Evolutionary conservation across 2,113 vertebrate species (phyloP), one percentile per base, ranked within the genome.

Genomic region (Electrona antarctica): DNA sequence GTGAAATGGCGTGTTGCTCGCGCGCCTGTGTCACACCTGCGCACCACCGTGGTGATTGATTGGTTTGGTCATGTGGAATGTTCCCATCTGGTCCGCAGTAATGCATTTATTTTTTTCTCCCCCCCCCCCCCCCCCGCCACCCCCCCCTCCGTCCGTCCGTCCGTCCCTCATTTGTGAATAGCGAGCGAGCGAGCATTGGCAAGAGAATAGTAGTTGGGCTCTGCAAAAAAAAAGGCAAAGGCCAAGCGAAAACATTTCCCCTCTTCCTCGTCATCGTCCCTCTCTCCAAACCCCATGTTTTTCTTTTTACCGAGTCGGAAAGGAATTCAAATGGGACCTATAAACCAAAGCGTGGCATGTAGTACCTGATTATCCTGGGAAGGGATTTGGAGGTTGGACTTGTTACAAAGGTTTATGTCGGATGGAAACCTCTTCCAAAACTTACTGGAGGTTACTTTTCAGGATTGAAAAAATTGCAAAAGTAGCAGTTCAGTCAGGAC

Each of bases 51-150:
- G 95, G 96, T 98, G 98, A 99, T 99, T 97, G 97, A 99, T 99
- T 97, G 97, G 96, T 98, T 97, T 98, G 97, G 96, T 99, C 97
- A 98, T 99, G 98, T 99, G 98, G 97, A 99, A 99, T 99, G 97
- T 97, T 96, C 97, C 98, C 98, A 99, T 98, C 98, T 99, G 98
- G 94, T 98, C 96, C 88, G 88, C 96, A 96, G 96, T 97, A 97
- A 97, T 97, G 95, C 94, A 93, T 91, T 91, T 92, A 89, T 91
- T 88, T 82, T 15, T 60, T 13, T 52, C 5, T 52, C 49, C 58
- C 61, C 71, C 57, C 65, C 73, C 77, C 66, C 29, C 29, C 29
- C 29, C n/a, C n/a, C n/a, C n/a, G n/a, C n/a, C n/a, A n/a, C n/a
- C n/a, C n/a, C n/a, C n/a, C n/a, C n/a, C n/a, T n/a, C n/a, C n/a